These are phyloP conservation scores for Etheostoma perlongum DNA, from an alignment of 2,797 vertebrate genomes.

Conservation along the genomic window DNA sequence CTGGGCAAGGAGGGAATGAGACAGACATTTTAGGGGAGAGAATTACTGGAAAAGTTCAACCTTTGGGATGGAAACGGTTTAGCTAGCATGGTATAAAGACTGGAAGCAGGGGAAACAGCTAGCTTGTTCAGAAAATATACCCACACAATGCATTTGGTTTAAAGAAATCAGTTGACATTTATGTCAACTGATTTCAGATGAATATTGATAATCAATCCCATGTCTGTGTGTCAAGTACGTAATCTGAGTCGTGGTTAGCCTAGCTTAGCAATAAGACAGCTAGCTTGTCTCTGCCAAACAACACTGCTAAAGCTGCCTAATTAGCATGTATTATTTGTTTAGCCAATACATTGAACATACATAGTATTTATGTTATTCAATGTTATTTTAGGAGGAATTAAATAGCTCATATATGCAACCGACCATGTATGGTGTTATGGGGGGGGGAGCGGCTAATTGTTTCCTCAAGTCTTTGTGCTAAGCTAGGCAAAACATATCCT, in stretches of 20 bases:
- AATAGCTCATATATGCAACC: no score
- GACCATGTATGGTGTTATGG: no score
- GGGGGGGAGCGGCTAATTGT: background rate
- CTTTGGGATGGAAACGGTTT: background rate
- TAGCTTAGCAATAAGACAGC: background rate
- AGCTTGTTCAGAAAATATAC: background rate
- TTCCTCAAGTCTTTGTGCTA: background rate
- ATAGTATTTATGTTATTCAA: no score
- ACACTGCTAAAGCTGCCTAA: no score
- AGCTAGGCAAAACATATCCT: background rate
- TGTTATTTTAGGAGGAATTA: background rate
- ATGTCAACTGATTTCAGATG: background rate
- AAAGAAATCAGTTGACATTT: background rate
- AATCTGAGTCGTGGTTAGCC: background rate
- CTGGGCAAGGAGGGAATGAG: slow-evolving; percentile 71
- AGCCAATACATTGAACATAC: no score
- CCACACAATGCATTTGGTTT: background rate
- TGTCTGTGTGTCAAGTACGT: no score
- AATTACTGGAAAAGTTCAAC: background rate
- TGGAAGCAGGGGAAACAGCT: no score
- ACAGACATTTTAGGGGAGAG: background rate
- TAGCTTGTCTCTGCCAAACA: no score
- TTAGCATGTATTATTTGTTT: no score
- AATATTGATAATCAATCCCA: no score
- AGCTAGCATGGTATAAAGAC: background rate